Base-by-base conservation (phyloP, 2,113 vertebrate genomes). In the Dipodomys merriami region DNA sequence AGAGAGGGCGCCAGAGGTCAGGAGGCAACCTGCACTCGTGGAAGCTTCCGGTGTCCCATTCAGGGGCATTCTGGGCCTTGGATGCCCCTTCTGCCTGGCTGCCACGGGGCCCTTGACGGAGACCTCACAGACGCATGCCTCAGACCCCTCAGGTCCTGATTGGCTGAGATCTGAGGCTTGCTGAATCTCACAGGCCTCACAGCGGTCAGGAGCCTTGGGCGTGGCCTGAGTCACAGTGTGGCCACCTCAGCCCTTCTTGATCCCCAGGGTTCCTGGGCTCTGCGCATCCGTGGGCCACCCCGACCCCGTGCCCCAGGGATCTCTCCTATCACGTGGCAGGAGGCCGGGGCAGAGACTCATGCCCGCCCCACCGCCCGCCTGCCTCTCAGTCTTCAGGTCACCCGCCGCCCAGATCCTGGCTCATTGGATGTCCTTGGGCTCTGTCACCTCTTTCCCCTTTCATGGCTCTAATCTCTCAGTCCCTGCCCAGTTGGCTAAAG, bases 51-150 rank as follows among this genome's bases (percentile, higher is more conserved):
- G 8, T 44, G 57, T 35, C 60, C 25, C 53, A 23, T 49, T 19
- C 57, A 7, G 27, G 10, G 9, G 13, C 27, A 2, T 6, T 18
- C 19, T 7, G 71, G 39, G 77, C 62, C 35, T 25, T 53, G 16
- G 10, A 0, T 1, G 3, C 1, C 1, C 39, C 2, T 0, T 49
- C 30, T 49, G 16, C 22, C 2, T 0, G 1, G 22, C 20, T 30
- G 20, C 27, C 53, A 33, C 3, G 19, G 23, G 9, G 8, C 71
- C 71, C n/a, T 39, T 1, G 0, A 3, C 25, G 39, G 6, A 39
- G 83, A 10, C 53, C 30, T 39, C 39, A 6, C 39, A 39, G 39
- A 39, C 39, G 39, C 39, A 39, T 39, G 39, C 29, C 23, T 23
- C 5, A 20, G 1, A 7, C 12, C 68, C 39, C 20, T 49, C 1